Evolutionary conservation across 1,140 invertebrate species (phyloP), one percentile per base, ranked within the genome.

Genomic region (Lithobius niger): DNA sequence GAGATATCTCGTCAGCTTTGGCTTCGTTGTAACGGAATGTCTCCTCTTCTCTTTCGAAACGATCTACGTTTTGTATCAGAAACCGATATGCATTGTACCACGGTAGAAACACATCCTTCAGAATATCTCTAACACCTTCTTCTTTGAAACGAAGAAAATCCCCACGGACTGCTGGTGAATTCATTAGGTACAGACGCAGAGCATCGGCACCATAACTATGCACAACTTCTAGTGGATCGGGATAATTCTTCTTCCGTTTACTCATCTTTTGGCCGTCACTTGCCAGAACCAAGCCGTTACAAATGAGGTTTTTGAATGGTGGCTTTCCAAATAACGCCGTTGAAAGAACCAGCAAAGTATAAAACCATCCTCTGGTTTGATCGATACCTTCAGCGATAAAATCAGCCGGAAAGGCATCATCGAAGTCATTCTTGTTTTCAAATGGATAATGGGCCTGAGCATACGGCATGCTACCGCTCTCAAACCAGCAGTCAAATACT

Each of bases 401-500:
- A 75, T 99, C 93, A 2, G 97, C 97, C n/a, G 97, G 97, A 66
- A 99, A 99, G 57, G 78, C 79, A 42, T 90, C 83, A 62, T 95
- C 85, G 74, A 99, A 99, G 47, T 91, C 82, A 67, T 90, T 86
- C 55, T 76, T 76, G 62, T 86, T 83, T 69, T 99, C 88, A 73
- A 94, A 95, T 4, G 97, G 97, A 73, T 93, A 99, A 74, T 99
- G 97, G 58, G 81, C 77, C 71, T 98, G 93, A 2, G 94, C 94
- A 66, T 94, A 98, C 1, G 97, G 97, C 97, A 99, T 99, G 2
- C 91, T 93, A 4, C 96, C 97, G 18, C 92, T 97, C 70, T 99
- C 97, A 74, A 99, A 99, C 97, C 97, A 99, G 69, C 97, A 99
- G 72, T 99, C 97, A 75, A 99, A 99, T 0, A 99, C 97, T 73